These are phyloP conservation scores for Pogonognathellus flavescens DNA, from an alignment of 1,140 invertebrate genomes.

Conservation along the genomic window DNA sequence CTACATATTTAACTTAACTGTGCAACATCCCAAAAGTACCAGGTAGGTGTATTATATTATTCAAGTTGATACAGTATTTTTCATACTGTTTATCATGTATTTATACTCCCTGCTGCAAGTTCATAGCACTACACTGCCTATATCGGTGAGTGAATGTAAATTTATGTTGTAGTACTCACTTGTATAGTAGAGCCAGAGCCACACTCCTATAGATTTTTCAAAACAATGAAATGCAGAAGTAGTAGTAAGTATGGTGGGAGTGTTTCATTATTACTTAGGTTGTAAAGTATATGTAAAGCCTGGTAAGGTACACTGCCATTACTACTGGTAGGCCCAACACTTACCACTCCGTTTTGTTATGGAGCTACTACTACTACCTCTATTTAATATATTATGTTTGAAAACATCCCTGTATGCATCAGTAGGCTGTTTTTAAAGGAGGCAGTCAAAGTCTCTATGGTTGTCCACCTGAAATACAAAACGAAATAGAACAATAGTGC, in stretches of 20 bases:
- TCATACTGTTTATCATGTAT: no score
- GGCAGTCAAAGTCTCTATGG: neutral
- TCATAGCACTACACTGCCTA: neutral
- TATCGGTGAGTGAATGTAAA: neutral
- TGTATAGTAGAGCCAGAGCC: neutral
- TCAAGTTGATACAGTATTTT: no score
- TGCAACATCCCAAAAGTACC: neutral
- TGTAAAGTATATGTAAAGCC: neutral
- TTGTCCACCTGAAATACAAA: neutral
- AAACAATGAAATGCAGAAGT: conserved; percentile 37
- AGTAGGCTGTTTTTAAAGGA: conserved; percentile 5
- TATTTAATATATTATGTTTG: neutral
- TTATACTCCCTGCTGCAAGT: no score
- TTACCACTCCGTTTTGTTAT: no score
- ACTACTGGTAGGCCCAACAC: no score
- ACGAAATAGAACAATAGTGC: conserved; percentile 40
- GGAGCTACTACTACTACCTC: neutral
- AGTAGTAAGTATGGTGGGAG: conserved; percentile 29
- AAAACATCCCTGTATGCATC: neutral
- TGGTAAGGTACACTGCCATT: neutral
- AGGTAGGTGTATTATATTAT: neutral
- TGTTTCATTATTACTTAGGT: conserved; percentile 12
- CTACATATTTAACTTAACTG: conserved; percentile 13
- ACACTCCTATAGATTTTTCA: conserved; percentile 9
- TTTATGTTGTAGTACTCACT: neutral